A percentile compares a stretch with the other conserved stretches of the same genome.
Conservation (phyloP, 2,797 vertebrate genomes). For the Limosa lapponica region DNA sequence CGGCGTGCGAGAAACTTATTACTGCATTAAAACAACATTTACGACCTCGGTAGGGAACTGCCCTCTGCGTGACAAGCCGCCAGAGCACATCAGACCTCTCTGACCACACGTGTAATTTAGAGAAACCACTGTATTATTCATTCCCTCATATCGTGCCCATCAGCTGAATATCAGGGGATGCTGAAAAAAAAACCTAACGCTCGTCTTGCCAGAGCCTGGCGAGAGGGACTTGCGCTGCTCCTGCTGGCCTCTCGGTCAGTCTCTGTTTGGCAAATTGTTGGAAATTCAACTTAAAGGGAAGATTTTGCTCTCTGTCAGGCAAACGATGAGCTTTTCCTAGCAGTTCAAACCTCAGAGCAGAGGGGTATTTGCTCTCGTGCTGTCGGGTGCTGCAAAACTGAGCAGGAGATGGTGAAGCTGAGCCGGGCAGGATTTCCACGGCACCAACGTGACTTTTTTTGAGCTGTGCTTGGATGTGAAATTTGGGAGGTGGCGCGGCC, state of each 20-base stretch:
- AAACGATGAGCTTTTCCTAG: background rate
- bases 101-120: background rate
- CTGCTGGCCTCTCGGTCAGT: rapidly evolving
- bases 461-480: background rate
- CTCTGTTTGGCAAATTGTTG: background rate
- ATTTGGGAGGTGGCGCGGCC: background rate
- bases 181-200: background rate
- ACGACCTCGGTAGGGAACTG: background rate
- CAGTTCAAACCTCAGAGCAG: background rate
- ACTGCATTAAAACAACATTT: background rate
- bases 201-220: background rate
- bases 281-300: background rate
- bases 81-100: background rate
- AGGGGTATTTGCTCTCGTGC: background rate
- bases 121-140: background rate
- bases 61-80: background rate
- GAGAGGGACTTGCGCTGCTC: background rate
- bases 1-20: background rate
- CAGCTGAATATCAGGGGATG: background rate
- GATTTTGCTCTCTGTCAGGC: background rate
- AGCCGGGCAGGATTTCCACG: background rate
- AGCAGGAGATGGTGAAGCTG: background rate
- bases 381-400: background rate
- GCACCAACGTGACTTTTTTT: background rate
- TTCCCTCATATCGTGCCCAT: background rate